Percentiles rank a stretch among this genome's conserved stretches.
phyloP scores from a whole-genome alignment of 1,140 invertebrate species.

The Neodiprion pinetum region DNA sequence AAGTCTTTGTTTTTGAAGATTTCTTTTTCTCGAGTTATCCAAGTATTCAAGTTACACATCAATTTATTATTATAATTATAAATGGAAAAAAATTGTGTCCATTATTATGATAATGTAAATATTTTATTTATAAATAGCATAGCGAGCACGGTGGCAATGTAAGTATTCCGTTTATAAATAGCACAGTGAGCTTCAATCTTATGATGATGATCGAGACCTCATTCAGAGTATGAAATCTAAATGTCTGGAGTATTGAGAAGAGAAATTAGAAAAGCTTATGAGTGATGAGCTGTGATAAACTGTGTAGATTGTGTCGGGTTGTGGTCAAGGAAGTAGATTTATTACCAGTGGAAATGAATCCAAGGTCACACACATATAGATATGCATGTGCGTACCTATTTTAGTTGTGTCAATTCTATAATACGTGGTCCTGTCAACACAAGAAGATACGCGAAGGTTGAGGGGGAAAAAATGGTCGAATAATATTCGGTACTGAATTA shows the following conservation, averaged over 20 bases:
- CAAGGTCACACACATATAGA: too few relatives aligned
- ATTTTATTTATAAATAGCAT: not conserved
- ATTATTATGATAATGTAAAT: not conserved
- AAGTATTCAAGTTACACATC: not conserved
- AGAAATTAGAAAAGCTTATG: not conserved
- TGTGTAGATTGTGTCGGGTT: too few relatives aligned
- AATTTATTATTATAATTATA: not conserved
- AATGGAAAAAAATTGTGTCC: not conserved
- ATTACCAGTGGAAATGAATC: too few relatives aligned
- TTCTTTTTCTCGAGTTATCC: not conserved
- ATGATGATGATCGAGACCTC: not conserved
- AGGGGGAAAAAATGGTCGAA: not conserved
- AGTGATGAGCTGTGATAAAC: not conserved
- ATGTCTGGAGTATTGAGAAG: not conserved
- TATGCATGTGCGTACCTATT: too few relatives aligned
- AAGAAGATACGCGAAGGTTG: not conserved
- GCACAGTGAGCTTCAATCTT: too few relatives aligned
- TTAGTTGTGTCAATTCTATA: too few relatives aligned
- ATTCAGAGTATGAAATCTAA: not conserved
- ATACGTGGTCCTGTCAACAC: too few relatives aligned
- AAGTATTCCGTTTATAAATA: not conserved
- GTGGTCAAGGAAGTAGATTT: too few relatives aligned
- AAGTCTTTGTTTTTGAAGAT: not conserved
- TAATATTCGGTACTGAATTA: too few relatives aligned
- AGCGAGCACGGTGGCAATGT: not conserved